Evolutionary conservation across 53 echinoderm and acorn worm species (phyloP).

Genomic region (Antedon mediterranea): DNA sequence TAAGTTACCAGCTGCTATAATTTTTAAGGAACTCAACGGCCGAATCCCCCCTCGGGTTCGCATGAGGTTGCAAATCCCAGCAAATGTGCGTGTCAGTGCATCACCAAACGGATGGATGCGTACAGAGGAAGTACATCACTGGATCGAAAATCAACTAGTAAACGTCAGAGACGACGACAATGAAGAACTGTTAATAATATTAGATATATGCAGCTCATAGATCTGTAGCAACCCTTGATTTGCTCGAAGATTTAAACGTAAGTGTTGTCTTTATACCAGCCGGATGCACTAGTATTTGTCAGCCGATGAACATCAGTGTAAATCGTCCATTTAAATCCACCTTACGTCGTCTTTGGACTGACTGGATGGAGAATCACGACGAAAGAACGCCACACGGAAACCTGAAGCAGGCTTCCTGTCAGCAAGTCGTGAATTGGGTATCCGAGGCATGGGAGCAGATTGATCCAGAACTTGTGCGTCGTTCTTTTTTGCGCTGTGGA

Average conservation of each 20-base stretch:
- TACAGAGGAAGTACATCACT: no score
- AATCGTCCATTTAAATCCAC: slow-evolving; percentile 5
- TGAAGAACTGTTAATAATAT: no score
- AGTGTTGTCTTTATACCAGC: slow-evolving; percentile 4
- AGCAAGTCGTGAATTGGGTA: slow-evolving; percentile 10
- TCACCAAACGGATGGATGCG: no score
- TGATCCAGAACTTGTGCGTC: slow-evolving; percentile 9
- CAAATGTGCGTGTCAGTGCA: no score
- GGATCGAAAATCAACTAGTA: no score
- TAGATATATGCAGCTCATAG: no score
- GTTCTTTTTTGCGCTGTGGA: slow-evolving; percentile 10
- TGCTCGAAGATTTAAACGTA: neutral
- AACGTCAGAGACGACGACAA: no score
- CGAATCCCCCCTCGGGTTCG: no score
- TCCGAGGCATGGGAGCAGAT: slow-evolving; percentile 3
- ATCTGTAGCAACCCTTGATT: no score
- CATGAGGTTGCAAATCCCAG: no score
- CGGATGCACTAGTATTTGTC: neutral
- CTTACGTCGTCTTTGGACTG: neutral
- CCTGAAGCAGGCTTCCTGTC: neutral
- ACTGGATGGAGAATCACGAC: slow-evolving; percentile 1
- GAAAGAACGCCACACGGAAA: neutral
- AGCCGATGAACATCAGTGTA: slow-evolving; percentile 7
- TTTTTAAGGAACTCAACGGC: slow-evolving; percentile 17
- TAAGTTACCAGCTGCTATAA: slow-evolving; percentile 17